A percentile compares a stretch with the other conserved stretches of the same genome.
Evolutionary conservation across 2,113 vertebrate species (phyloP).

Genomic region (Bettongia penicillata): DNA sequence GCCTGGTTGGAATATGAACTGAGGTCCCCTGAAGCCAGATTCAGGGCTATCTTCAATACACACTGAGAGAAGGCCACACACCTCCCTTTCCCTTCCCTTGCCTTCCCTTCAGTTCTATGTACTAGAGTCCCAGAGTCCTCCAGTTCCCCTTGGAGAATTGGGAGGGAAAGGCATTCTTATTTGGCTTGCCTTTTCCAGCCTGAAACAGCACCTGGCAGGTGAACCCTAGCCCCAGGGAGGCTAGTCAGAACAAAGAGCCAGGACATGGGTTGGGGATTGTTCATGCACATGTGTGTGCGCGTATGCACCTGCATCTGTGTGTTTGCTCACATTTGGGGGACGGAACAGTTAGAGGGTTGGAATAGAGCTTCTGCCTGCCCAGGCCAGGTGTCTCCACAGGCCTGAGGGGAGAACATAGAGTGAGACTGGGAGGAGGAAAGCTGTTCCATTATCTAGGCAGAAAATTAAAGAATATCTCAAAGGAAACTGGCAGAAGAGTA

Average conservation of each 20-base stretch:
- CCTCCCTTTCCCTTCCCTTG: background rate
- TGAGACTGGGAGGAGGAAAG: background rate
- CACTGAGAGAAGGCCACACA: too few relatives aligned
- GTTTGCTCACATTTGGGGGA: too few relatives aligned
- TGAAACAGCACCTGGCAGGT: background rate
- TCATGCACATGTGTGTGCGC: too few relatives aligned
- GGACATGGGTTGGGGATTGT: background rate
- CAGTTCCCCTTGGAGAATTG: background rate
- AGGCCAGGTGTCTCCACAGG: background rate
- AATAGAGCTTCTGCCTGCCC: background rate
- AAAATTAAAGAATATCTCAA: background rate
- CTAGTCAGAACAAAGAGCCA: background rate
- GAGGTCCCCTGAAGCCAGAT: background rate
- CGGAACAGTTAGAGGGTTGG: background rate
- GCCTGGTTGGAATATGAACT: background rate
- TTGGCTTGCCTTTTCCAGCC: background rate
- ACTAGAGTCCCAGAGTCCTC: background rate
- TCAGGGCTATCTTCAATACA: too few relatives aligned
- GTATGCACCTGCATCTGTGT: background rate
- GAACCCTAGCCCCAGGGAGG: background rate
- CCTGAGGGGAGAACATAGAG: background rate
- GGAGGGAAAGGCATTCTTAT: background rate
- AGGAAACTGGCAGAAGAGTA: background rate
- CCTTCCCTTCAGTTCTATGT: background rate
- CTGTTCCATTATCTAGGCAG: background rate